Evolutionary conservation across 92 coral and sea anemone genomes (phyloP).

Genomic region (Galaxea fascicularis): DNA sequence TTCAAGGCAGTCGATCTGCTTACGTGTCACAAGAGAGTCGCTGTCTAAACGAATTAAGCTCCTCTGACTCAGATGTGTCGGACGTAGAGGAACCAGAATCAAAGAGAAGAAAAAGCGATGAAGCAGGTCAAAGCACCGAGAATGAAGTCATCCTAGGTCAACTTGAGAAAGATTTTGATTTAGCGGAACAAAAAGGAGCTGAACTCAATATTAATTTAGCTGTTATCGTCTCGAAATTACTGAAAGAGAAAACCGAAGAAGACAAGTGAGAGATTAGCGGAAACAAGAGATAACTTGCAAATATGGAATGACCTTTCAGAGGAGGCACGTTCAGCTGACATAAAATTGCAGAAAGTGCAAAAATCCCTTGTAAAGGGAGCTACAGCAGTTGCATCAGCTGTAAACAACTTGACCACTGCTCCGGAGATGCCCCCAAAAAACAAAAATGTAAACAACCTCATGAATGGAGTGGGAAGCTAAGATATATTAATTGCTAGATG

Average conservation of each 20-base stretch:
- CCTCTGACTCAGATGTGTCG: constrained; percentile 15
- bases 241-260: no score
- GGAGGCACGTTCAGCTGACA: constrained; percentile 23
- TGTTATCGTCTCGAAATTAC: constrained; percentile 5
- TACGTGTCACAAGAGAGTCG: constrained; percentile 4
- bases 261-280: constrained; percentile 14
- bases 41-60: not conserved
- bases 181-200: constrained; percentile 32
- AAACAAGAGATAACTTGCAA: constrained; percentile 35
- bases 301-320: constrained; percentile 45
- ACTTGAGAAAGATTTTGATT: constrained; percentile 6
- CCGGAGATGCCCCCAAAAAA: not conserved
- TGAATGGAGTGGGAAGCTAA: constrained; percentile 71
- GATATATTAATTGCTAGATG: constrained; percentile 20
- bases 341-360: constrained; percentile 44
- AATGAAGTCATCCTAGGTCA: constrained; percentile 16
- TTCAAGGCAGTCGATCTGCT: constrained; percentile 12
- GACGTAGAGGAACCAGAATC: constrained; percentile 2
- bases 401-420: not conserved
- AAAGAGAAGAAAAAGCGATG: constrained; percentile 27
- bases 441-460: constrained; percentile 36
- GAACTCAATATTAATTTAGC: constrained; percentile 44
- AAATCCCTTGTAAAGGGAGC: constrained; percentile 36
- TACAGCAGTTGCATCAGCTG: constrained; percentile 17
- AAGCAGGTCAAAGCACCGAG: constrained; percentile 22